phyloP scores from a whole-genome alignment of 2,888 invertebrate genomes.

The Lomographa bimaculata region DNA sequence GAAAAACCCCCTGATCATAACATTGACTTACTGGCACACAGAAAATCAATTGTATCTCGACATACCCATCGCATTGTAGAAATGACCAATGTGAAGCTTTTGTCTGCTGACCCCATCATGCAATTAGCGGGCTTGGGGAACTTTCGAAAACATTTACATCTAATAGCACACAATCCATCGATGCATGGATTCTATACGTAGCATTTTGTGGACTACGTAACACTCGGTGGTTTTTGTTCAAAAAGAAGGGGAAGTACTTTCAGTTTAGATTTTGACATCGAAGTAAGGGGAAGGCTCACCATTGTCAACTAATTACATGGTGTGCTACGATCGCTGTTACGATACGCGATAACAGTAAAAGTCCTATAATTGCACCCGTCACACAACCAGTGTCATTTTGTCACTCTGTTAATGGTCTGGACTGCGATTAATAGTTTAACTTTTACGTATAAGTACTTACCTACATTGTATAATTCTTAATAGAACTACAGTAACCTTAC shows the following conservation, averaged over 20 bases:
- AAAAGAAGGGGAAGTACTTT: slow-evolving; percentile 6
- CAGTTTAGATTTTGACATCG: slow-evolving; percentile 12
- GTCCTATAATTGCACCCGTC: slow-evolving; percentile 62
- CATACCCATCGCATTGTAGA: slow-evolving; percentile 62
- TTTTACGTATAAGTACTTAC: no score
- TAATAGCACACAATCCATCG: slow-evolving; percentile 34
- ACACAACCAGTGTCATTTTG: slow-evolving; percentile 67
- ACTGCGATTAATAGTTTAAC: slow-evolving; percentile 52
- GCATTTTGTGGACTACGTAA: no score
- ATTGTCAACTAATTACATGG: slow-evolving; percentile 72
- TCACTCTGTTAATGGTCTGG: slow-evolving; percentile 63
- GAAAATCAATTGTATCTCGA: slow-evolving; percentile 64
- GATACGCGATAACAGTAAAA: slow-evolving; percentile 80
- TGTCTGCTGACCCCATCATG: slow-evolving; percentile 53
- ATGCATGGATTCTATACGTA: slow-evolving; percentile 21
- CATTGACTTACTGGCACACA: slow-evolving; percentile 48
- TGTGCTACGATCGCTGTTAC: slow-evolving; percentile 58
- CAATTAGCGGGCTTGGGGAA: slow-evolving; percentile 39
- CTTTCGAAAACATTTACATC: slow-evolving; percentile 8
- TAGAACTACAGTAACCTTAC: no score
- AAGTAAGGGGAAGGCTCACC: slow-evolving; percentile 53
- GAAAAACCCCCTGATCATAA: slow-evolving; percentile 46
- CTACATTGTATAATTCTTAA: no score
- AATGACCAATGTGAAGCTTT: slow-evolving; percentile 55
- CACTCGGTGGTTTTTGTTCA: slow-evolving; percentile 29